Evolutionary conservation across 2,113 vertebrate species (phyloP), one percentile per base, ranked within the genome.

Genomic region (Nycticryphes semicollaris): DNA sequence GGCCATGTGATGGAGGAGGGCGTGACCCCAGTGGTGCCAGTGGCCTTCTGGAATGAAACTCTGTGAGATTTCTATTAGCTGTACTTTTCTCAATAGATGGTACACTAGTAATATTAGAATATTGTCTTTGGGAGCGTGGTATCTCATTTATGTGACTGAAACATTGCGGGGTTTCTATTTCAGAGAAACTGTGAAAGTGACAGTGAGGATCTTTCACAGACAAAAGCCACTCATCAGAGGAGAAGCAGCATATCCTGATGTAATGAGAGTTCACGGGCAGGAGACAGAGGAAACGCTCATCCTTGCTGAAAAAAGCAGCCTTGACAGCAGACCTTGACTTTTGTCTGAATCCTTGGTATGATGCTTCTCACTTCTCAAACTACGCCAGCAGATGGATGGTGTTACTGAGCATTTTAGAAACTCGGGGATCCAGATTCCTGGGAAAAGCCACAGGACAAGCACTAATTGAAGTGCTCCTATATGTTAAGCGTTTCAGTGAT

Each of bases 171-270:
- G n/a, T 88, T 51, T 95, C 57, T 90, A 2, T 98, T 97, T 70
- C 94, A 99, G 99, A 98, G 98, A 84, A 98, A 98, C n/a, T 99
- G 98, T 92, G 99, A 99, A 96, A 99, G 99, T 53, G 99, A 99
- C 97, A 96, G 97, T 20, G 99, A 99, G 77, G 98, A 99, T 37
- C 93, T 97, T 8, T 28, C 98, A 23, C 98, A 91, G 90, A 98
- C 95, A 85, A 98, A 96, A 85, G 96, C 97, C 6, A 45, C 96
- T 31, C 98, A 87, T 77, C 97, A 97, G 67, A 98, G 99, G 92
- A 99, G 99, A 95, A 98, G 98, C 96, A 99, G 98, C 92, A 98
- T 98, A 79, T 99, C 98, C 43, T 99, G 98, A 98, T 45, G 82
- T 7, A 35, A 45, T 18, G 7, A 16, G 41, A 63, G 39, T 50